phyloP scores from a whole-genome alignment of 2,113 vertebrate species.

The Callipepla californica region DNA sequence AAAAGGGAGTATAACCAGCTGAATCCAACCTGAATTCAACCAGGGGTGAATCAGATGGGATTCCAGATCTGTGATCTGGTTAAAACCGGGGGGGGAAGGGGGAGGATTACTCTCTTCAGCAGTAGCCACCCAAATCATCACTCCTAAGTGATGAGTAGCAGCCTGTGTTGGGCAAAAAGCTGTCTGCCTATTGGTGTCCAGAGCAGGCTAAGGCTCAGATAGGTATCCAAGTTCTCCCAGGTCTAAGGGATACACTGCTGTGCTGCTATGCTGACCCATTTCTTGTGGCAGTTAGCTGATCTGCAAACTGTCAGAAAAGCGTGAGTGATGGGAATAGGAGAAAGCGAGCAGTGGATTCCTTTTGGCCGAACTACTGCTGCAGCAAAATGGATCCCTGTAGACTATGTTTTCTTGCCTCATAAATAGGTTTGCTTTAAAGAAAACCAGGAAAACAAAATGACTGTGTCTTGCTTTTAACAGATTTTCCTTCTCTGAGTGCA shows the following conservation, averaged over 20 bases:
- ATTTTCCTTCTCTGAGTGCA: background rate
- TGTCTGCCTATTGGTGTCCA: background rate
- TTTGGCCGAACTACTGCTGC: background rate
- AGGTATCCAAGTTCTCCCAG: rapidly evolving
- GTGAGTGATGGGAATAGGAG: background rate
- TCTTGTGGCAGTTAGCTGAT: background rate
- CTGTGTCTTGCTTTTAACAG: background rate
- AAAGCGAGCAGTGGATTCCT: background rate
- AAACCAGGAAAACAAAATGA: background rate
- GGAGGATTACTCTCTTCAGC: background rate
- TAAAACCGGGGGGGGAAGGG: background rate
- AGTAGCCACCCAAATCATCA: background rate
- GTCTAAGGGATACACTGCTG: background rate
- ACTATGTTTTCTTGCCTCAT: background rate
- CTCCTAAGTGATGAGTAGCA: rapidly evolving
- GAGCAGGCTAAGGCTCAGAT: background rate
- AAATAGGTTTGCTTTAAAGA: background rate
- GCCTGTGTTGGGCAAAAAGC: background rate
- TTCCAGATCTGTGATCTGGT: background rate
- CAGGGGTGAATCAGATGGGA: background rate
- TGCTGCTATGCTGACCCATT: background rate
- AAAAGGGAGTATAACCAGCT: background rate
- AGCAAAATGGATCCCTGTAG: background rate
- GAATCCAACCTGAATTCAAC: background rate
- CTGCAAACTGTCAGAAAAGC: background rate